Base-by-base conservation (phyloP, 2,797 vertebrate species). In the Microctenopoma lineatum region DNA sequence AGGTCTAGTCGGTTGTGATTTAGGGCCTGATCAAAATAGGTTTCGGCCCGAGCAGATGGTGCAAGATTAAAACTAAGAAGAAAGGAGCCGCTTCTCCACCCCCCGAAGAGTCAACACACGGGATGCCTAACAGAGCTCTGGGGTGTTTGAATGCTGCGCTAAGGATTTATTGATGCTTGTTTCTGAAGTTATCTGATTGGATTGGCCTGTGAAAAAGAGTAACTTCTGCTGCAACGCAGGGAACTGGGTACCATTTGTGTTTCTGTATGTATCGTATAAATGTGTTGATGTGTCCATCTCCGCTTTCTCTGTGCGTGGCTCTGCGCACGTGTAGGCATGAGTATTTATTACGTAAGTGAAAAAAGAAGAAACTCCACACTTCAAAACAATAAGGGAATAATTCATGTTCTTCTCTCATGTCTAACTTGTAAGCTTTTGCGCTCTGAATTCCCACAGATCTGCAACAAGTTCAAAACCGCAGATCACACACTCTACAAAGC, bases 351-450 rank as follows among this genome's bases (percentile, higher is more conserved):
- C 51, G 56, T 55, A 85, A 80, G 71, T 18, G 16, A 81, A 59
- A 61, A 38, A 59, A 74, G 77, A 87, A 83, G 36, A 87, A 86
- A 87, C n/a, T 8, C 51, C 64, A 59, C 57, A 34, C 81, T 85
- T 87, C 63, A 86, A 73, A 86, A 84, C 84, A 73, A 60, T 44
- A 18, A 58, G 26, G 50, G 66, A 84, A 83, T 81, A 79, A 76
- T 85, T 85, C 58, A 74, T 82, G 65, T n/a, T 84, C 58, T 46
- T 59, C 59, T 75, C 56, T 73, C n/a, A 36, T 66, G 63, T 82
- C 71, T 68, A 59, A 80, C 81, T 79, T 74, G 66, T 70, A 74
- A 77, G 77, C 62, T 59, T 75, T 79, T 59, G 61, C 14, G 15
- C 47, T 46, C 38, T 25, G 62, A 71, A 73, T 71, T 83, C 81